Evolutionary conservation across 1,140 invertebrate species (phyloP).

Genomic region (Drosophila kurseongensis): DNA sequence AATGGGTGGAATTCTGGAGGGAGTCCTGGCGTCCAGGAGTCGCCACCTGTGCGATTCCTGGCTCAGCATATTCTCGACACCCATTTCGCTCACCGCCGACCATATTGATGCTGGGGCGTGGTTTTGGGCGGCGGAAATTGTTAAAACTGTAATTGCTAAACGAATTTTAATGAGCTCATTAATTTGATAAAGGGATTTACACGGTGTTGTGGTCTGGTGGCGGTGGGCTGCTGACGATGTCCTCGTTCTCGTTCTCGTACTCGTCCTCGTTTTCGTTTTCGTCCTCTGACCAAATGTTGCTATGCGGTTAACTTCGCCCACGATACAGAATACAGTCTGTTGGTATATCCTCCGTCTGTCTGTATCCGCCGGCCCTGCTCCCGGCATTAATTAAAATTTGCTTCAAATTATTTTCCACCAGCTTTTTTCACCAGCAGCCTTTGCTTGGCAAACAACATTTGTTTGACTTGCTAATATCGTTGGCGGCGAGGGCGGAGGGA

Average conservation of each 20-base stretch:
- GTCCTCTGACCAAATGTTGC: conserved; percentile 61
- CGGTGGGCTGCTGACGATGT: conserved; percentile 48
- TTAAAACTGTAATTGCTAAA: conserved; percentile 84
- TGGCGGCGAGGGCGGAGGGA: conserved; percentile 10
- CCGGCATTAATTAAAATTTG: conserved; percentile 81
- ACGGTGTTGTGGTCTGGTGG: conserved; percentile 73
- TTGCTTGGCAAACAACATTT: conserved; percentile 68
- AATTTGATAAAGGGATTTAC: conserved; percentile 84
- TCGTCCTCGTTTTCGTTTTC: conserved; percentile 22
- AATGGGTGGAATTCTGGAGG: not conserved
- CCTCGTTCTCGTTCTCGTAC: conserved; percentile 7
- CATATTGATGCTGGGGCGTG: conserved; percentile 34
- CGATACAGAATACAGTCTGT: not conserved
- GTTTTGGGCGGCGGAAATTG: conserved; percentile 64
- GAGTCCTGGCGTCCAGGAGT: conserved; percentile 23
- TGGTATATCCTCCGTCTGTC: conserved; percentile 14
- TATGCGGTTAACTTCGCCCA: conserved; percentile 43
- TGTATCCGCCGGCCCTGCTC: conserved; percentile 27
- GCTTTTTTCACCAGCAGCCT: conserved; percentile 25
- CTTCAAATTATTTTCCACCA: conserved; percentile 66
- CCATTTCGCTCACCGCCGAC: conserved; percentile 21
- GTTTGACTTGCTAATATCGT: conserved; percentile 61
- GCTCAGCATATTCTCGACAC: conserved; percentile 55
- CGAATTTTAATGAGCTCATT: conserved; percentile 84
- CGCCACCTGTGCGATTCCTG: conserved; percentile 71